Percentiles rank a stretch among this genome's conserved stretches.
phyloP scores from a whole-genome alignment of 2,113 vertebrate species.

The Microcebus griseorufus region DNA sequence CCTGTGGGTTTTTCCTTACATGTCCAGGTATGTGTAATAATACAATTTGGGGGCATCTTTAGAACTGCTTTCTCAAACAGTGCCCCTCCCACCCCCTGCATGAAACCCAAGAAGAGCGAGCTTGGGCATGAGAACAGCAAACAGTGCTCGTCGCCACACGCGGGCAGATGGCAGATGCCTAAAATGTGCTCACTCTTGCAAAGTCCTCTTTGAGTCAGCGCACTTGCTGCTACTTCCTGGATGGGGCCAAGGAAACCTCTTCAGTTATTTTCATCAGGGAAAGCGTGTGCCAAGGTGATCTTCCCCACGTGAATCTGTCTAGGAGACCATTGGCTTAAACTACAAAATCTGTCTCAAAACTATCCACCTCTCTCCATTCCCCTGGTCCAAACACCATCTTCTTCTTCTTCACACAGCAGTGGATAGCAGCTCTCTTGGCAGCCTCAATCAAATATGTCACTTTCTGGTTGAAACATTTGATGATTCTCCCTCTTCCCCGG shows the following conservation, averaged over 20 bases:
- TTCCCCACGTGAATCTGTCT: neutral
- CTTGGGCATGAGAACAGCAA: fast-evolving
- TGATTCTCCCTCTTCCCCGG: neutral
- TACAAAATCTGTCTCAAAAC: neutral
- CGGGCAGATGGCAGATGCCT: conserved; percentile 60
- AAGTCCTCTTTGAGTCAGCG: neutral
- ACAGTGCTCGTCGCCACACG: neutral
- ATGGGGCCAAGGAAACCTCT: neutral
- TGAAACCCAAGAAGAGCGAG: neutral
- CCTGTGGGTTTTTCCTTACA: neutral
- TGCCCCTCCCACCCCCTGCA: neutral
- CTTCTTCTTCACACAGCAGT: neutral
- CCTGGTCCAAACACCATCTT: too few species aligned
- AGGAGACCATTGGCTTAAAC: neutral
- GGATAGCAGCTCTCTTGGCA: neutral
- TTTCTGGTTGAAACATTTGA: neutral
- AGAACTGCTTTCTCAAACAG: neutral
- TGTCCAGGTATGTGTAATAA: neutral
- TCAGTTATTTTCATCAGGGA: neutral
- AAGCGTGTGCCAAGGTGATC: neutral
- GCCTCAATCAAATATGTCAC: neutral
- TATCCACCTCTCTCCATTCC: neutral
- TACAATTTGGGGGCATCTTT: neutral
- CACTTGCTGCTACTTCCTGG: neutral
- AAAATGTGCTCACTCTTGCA: fast-evolving